A percentile compares a stretch with the other conserved stretches of the same genome.
These are phyloP conservation scores for Eumacrocentrus americanus DNA, from an alignment of 2,888 invertebrate species.

Conservation along the genomic window DNA sequence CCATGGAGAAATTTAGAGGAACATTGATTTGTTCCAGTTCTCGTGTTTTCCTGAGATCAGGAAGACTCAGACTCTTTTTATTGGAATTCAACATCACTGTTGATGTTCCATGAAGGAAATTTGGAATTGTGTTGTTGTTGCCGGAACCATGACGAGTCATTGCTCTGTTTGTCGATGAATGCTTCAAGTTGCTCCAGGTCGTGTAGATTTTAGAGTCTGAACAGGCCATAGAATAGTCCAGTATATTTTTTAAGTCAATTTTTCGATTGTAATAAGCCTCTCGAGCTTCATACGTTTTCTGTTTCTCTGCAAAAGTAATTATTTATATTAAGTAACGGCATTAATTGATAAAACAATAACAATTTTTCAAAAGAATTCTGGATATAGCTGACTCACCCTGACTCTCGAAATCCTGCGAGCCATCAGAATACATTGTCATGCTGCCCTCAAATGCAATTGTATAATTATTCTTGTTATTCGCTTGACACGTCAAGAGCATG, in stretches of 20 bases:
- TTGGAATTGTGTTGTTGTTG: constrained; percentile 70
- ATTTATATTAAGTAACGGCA: too few species aligned
- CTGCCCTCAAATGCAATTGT: constrained; percentile 94
- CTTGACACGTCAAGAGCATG: constrained; percentile 88
- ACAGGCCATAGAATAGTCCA: constrained; percentile 83
- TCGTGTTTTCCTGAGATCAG: constrained; percentile 66
- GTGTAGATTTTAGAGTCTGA: constrained; percentile 85
- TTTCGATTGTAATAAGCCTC: constrained; percentile 52
- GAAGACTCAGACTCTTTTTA: constrained; percentile 79
- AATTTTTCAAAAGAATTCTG: constrained; percentile 23
- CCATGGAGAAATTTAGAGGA: constrained; percentile 69
- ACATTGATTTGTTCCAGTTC: constrained; percentile 46
- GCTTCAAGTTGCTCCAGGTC: constrained; percentile 86
- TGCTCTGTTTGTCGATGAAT: constrained; percentile 64
- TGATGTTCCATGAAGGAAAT: constrained; percentile 47
- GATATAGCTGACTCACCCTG: constrained; percentile 45
- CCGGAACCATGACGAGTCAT: constrained; percentile 76
- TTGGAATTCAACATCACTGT: constrained; percentile 39
- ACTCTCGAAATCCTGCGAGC: constrained; percentile 59
- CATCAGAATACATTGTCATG: constrained; percentile 82
- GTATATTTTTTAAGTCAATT: constrained; percentile 51
- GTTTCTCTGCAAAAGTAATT: constrained; percentile 56
- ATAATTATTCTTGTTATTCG: constrained; percentile 90
- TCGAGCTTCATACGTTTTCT: constrained; percentile 51
- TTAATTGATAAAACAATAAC: constrained; percentile 22